Percentiles rank a stretch among this genome's conserved stretches.
These are phyloP conservation scores for Peromyscus californicus DNA, from an alignment of 2,113 vertebrate genomes.

Conservation along the genomic window DNA sequence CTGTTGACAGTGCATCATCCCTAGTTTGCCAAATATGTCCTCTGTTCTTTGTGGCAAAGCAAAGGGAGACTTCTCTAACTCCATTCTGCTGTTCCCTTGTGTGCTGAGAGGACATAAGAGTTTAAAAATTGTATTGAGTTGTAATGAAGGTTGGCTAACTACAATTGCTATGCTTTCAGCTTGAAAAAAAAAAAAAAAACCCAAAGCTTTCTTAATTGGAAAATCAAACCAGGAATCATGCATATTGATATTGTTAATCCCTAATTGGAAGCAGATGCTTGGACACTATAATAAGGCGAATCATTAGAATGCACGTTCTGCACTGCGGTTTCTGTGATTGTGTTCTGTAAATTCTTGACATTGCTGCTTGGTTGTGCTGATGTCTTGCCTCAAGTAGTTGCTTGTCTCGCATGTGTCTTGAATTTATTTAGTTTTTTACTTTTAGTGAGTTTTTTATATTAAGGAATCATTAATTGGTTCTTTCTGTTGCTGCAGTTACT, in stretches of 20 bases:
- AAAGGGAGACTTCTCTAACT: slow-evolving; percentile 72
- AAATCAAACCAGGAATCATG: slow-evolving; percentile 86
- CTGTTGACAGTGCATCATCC: slow-evolving; percentile 87
- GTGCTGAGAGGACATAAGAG: slow-evolving; percentile 68
- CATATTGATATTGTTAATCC: slow-evolving; percentile 82
- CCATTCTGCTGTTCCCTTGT: slow-evolving; percentile 59
- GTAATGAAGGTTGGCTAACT: slow-evolving; percentile 23
- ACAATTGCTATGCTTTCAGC: slow-evolving; percentile 61
- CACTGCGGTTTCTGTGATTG: slow-evolving; percentile 87
- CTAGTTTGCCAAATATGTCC: slow-evolving; percentile 77
- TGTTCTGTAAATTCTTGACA: slow-evolving; percentile 83
- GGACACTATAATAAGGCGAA: slow-evolving; percentile 91
- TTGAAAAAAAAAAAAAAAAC: slow-evolving; percentile 21
- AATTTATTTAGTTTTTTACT: slow-evolving; percentile 80
- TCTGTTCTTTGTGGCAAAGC: slow-evolving; percentile 71
- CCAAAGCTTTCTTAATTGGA: slow-evolving; percentile 74
- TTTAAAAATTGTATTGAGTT: not conserved
- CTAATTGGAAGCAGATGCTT: slow-evolving; percentile 86
- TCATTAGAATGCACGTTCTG: slow-evolving; percentile 72
- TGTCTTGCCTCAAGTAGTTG: slow-evolving; percentile 62
- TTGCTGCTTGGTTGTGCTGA: slow-evolving; percentile 85
- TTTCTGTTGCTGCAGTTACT: slow-evolving; percentile 90
- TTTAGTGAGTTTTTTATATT: slow-evolving; percentile 62
- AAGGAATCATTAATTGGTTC: slow-evolving; percentile 88
- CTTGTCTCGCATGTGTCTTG: slow-evolving; percentile 40